Conservation (phyloP, 2,888 invertebrate genomes). For the Drosophila nigricruria region DNA sequence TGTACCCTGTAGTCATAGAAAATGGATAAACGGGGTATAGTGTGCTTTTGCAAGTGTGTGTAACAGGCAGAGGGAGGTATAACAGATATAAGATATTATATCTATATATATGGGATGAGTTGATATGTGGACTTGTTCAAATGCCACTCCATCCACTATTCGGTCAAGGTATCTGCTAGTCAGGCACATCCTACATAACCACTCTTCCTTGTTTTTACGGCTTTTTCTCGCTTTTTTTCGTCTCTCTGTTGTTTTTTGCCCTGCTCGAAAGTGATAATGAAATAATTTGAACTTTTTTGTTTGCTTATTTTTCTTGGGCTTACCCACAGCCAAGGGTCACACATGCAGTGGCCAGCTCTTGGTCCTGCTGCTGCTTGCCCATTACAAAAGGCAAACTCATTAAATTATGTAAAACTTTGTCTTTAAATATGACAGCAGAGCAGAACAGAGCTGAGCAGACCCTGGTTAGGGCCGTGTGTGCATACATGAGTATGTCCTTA, state of each 20-base stretch:
- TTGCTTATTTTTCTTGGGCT: slow-evolving; percentile 53
- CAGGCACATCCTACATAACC: neutral
- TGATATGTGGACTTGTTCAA: no score
- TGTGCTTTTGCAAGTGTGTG: neutral
- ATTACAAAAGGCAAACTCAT: slow-evolving; percentile 66
- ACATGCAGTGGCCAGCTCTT: slow-evolving; percentile 31
- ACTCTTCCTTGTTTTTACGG: neutral
- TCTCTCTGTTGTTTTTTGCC: slow-evolving; percentile 24
- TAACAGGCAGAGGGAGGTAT: neutral
- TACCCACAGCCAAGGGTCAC: slow-evolving; percentile 31
- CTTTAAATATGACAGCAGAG: slow-evolving; percentile 69
- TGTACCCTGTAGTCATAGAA: slow-evolving; percentile 9
- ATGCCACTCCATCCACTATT: neutral
- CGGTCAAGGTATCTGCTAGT: neutral
- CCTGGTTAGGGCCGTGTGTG: slow-evolving; percentile 3
- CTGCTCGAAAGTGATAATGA: slow-evolving; percentile 80
- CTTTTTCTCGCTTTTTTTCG: neutral
- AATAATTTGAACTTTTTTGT: slow-evolving; percentile 77
- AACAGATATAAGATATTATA: neutral
- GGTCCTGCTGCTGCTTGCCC: slow-evolving; percentile 22
- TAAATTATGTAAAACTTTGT: slow-evolving; percentile 79
- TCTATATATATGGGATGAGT: no score
- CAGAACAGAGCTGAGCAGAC: slow-evolving; percentile 1
- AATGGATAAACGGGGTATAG: neutral
- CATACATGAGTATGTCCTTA: slow-evolving; percentile 41